Conservation (phyloP, 2,888 invertebrate genomes). For the Scaptomyza reducta region DNA sequence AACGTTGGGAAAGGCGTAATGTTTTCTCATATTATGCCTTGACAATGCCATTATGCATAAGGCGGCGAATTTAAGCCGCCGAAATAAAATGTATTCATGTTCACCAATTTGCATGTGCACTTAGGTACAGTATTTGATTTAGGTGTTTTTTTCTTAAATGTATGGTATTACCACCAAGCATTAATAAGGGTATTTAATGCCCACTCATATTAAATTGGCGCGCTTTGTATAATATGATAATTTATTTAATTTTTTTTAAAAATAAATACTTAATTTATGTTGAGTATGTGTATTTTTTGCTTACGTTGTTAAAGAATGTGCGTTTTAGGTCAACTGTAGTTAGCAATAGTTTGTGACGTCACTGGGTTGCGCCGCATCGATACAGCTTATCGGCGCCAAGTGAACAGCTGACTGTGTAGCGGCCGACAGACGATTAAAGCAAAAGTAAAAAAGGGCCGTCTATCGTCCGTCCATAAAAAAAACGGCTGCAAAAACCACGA, state of each 20-base stretch:
- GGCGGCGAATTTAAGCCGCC: not conserved
- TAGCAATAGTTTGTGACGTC: conserved; percentile 10
- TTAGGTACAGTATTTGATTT: too few relatives aligned
- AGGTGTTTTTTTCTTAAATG: too few relatives aligned
- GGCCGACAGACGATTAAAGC: conserved; percentile 15
- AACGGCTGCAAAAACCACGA: conserved; percentile 31
- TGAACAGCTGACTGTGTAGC: conserved; percentile 31
- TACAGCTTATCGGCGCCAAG: conserved; percentile 14
- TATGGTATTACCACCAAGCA: too few relatives aligned
- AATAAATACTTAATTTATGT: not conserved
- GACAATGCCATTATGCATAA: not conserved
- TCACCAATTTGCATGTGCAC: too few relatives aligned
- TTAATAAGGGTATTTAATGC: too few relatives aligned
- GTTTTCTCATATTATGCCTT: not conserved
- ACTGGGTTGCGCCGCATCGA: conserved; percentile 14
- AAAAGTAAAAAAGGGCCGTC: conserved; percentile 26
- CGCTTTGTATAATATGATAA: not conserved
- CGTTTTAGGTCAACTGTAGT: not conserved
- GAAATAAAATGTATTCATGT: not conserved
- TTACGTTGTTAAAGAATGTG: not conserved
- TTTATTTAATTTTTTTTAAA: not conserved
- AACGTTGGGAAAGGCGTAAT: not conserved
- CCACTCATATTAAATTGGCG: too few relatives aligned
- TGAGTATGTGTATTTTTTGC: not conserved
- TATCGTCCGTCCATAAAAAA: conserved; percentile 39